Conservation (phyloP, 1,140 invertebrate species). For the Phortica variegata region DNA sequence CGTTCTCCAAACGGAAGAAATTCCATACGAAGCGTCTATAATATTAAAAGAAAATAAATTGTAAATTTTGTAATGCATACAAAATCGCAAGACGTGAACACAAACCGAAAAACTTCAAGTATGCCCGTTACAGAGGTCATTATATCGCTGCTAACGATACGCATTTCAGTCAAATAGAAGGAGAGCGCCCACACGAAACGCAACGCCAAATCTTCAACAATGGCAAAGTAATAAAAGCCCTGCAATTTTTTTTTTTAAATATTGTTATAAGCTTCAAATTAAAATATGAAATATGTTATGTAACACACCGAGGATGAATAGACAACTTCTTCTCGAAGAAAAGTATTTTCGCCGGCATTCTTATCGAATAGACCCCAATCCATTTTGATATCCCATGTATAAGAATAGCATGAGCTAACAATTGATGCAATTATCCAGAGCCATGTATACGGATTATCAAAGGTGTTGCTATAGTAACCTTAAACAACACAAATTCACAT, state of each 20-base stretch:
- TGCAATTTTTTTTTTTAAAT: constrained; percentile 40
- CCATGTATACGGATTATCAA: constrained; percentile 79
- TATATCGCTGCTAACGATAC: constrained; percentile 76
- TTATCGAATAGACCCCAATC: constrained; percentile 97
- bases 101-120: constrained; percentile 90
- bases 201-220: constrained; percentile 91
- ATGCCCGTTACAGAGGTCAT: constrained; percentile 88
- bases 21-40: constrained; percentile 97
- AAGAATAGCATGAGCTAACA: constrained; percentile 80
- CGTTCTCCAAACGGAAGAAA: constrained; percentile 99
- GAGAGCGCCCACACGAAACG: constrained; percentile 91
- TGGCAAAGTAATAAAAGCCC: constrained; percentile 96
- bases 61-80: background rate
- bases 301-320: constrained; percentile 69
- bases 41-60: constrained; percentile 17
- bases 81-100: background rate
- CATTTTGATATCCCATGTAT: constrained; percentile 96
- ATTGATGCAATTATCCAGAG: constrained; percentile 75
- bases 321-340: constrained; percentile 76
- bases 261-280: background rate
- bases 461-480: constrained; percentile 65
- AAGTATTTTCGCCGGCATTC: constrained; percentile 79
- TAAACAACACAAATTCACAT: constrained; percentile 3
- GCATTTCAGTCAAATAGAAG: constrained; percentile 83
- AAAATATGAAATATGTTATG: constrained; percentile 56